phyloP scores from a whole-genome alignment of 2,797 vertebrate genomes.

The Scarus forsteni region DNA sequence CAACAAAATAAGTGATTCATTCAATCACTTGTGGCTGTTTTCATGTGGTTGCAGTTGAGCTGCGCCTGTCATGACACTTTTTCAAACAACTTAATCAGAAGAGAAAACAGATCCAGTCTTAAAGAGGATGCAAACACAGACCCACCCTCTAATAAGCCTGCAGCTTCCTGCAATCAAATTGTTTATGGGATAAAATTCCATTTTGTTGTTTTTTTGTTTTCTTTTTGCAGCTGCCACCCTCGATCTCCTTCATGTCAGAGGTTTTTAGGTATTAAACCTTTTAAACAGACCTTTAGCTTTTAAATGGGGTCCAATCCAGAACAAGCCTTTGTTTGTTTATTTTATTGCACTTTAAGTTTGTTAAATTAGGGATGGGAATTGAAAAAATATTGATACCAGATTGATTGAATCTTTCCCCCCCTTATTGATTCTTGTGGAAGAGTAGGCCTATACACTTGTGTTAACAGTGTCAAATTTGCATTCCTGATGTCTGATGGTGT shows the following conservation, averaged over 20 bases:
- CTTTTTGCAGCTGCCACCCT: not conserved
- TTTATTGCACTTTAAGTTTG: conserved; percentile 60
- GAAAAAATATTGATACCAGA: too few species aligned
- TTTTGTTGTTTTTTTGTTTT: conserved; percentile 25
- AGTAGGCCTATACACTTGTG: too few species aligned
- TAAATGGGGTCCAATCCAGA: conserved; percentile 5
- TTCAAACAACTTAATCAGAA: not conserved
- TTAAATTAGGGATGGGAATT: conserved; percentile 1
- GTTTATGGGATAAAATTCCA: conserved; percentile 38
- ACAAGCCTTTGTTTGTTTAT: conserved; percentile 24
- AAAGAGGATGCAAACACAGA: conserved; percentile 15
- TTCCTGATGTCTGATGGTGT: too few species aligned
- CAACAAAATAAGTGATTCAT: conserved; percentile 64
- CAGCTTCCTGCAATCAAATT: conserved; percentile 43
- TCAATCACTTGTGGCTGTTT: conserved; percentile 54
- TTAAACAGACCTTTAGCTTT: conserved; percentile 1
- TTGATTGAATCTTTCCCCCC: too few species aligned
- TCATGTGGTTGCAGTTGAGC: conserved; percentile 16
- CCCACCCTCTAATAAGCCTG: conserved; percentile 50
- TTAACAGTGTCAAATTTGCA: too few species aligned
- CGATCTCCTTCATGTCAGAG: conserved; percentile 5
- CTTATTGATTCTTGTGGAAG: too few species aligned
- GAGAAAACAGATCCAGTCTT: conserved; percentile 7
- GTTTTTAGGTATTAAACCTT: not conserved
- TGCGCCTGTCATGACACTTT: conserved; percentile 11